Base-by-base conservation (phyloP, 1,140 invertebrate genomes). In the Macrobrachium rosenbergii region DNA sequence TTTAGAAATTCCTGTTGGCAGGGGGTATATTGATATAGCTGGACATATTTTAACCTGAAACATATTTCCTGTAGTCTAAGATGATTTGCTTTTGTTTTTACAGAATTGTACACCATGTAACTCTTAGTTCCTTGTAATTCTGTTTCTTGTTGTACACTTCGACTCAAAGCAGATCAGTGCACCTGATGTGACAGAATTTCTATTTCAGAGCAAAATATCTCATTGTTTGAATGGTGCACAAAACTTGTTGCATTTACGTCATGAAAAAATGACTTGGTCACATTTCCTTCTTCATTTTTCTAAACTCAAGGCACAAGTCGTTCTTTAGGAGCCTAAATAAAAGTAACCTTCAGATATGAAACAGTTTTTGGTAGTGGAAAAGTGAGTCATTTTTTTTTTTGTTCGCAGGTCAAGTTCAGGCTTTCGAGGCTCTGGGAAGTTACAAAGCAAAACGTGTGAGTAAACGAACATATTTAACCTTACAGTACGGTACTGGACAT, bases 371-470 rank as follows among this genome's bases (percentile, higher is more conserved):
- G n/a, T 23, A 43, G 37, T 63, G 1, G 1, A 37, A 37, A 37
- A 37, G 3, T 37, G 28, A 69, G 72, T 28, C 45, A 21, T 63
- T 28, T 64, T 37, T 64, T 3, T 62, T 23, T 75, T 45, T 52
- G 16, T 76, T 23, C 10, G 8, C 75, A 88, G 83, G 83, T n/a
- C 83, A 85, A 63, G 83, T 88, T 37, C 81, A 88, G 58, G 80
- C 69, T 14, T 88, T 78, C 78, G 81, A 82, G 69, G 80, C 75
- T 8, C 58, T 81, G 16, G 77, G 62, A 17, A 88, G 62, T 16
- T 88, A 88, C 23, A 88, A 64, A 78, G 80, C 80, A 17, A 43
- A 82, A 23, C 43, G 76, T 60, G 81, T 88, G 60, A 77, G 81
- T 82, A 82, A 14, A 37, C 16, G 7, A 52, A 21, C 52, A 23